Base-by-base conservation (phyloP, 2,113 vertebrate genomes). In the Aphyosemion australe region DNA sequence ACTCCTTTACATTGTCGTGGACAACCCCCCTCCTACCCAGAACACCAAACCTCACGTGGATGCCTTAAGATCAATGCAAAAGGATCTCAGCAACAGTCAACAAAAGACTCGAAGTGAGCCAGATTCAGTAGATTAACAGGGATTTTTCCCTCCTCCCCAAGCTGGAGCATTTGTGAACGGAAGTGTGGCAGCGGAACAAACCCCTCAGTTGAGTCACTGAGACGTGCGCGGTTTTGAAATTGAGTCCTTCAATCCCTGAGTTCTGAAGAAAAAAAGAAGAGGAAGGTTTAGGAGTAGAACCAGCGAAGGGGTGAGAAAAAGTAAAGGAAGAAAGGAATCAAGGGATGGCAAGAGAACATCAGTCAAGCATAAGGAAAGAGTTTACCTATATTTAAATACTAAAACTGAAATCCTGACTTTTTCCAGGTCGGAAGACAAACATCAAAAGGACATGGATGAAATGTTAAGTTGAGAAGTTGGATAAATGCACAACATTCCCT, bases 151-250 rank as follows among this genome's bases (percentile, higher is more conserved):
- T 76, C 63, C 53, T 80, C 68, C 79, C 78, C 61, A 69, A 60
- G 71, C 70, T 50, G 42, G 49, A 78, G 84, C 85, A 79, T 89
- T 89, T 82, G 80, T 79, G 85, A 91, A 80, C 86, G 90, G 89
- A 92, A 92, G 90, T 91, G 88, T 91, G 88, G 87, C 85, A 74
- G 80, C 65, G 80, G 89, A 92, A 93, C 89, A 93, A 91, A 90
- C 89, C 86, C 87, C 85, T 89, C 84, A 85, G 88, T 92, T 92
- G 87, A 90, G 76, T 89, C 80, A 65, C 73, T 6, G 79, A 84
- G 87, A 92, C 88, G 91, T 93, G 92, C 77, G 13, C 49, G 3
- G 90, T 81, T 87, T 93, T 87, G 79, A 90, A 92, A 93, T 91
- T 10, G 52, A 89, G 88, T 88, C 88, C 82, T 91, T 88, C 88